A percentile compares a stretch with the other conserved stretches of the same genome.
Conservation (phyloP, 1,140 invertebrate species). For the Pachyrhynchus sulphureomaculatus region DNA sequence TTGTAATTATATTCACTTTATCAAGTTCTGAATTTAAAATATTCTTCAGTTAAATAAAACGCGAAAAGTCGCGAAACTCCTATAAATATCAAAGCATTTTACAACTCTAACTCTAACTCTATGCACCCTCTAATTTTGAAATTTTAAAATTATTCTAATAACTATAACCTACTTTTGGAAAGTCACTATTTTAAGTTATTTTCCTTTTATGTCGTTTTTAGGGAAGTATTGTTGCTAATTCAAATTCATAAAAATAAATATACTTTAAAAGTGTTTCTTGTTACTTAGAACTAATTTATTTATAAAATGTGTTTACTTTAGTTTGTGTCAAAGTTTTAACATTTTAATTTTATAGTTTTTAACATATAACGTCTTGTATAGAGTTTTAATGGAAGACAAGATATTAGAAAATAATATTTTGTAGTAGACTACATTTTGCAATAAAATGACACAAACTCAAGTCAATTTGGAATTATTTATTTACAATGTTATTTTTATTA, state of each 20-base stretch:
- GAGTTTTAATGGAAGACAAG: constrained; percentile 20
- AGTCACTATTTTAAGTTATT: constrained; percentile 27
- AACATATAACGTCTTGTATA: background rate
- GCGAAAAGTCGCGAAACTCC: too few relatives aligned
- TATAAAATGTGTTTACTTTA: background rate
- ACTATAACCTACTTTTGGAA: constrained; percentile 26
- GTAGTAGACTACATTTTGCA: background rate
- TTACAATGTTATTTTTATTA: too few relatives aligned
- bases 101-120: constrained; percentile 33
- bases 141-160: constrained; percentile 32
- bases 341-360: background rate
- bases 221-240: constrained; percentile 13
- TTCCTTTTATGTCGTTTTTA: background rate
- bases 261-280: too few relatives aligned
- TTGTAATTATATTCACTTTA: too few relatives aligned
- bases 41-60: too few relatives aligned
- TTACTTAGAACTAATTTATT: background rate
- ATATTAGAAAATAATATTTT: background rate
- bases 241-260: background rate
- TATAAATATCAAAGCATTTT: background rate
- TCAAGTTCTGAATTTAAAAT: too few relatives aligned
- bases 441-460: constrained; percentile 5
- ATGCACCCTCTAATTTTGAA: constrained; percentile 35
- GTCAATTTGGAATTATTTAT: too few relatives aligned
- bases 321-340: constrained; percentile 1